A percentile compares a stretch with the other conserved stretches of the same genome.
Evolutionary conservation across 2,888 invertebrate genomes (phyloP).

Genomic region (Ophioninae sp.): DNA sequence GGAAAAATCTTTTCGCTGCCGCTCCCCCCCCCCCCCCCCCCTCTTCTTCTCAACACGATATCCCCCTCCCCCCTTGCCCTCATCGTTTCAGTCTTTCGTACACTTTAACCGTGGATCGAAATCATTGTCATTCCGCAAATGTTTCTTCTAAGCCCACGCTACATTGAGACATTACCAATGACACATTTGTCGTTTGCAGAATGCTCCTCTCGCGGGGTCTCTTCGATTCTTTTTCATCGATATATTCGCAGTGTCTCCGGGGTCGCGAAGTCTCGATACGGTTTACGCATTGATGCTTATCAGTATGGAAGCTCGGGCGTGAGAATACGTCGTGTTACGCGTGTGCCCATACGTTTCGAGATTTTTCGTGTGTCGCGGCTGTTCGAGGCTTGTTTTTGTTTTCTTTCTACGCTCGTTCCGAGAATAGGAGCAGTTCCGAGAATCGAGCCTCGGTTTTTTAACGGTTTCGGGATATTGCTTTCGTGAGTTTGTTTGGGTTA

Average conservation of each 20-base stretch:
- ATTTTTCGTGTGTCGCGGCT: background rate
- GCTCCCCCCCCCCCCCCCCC: slow-evolving; percentile 29
- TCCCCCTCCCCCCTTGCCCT: slow-evolving; percentile 9
- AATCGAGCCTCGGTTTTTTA: no score
- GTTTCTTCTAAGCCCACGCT: slow-evolving; percentile 60
- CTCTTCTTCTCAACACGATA: slow-evolving; percentile 20
- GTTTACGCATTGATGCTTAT: no score
- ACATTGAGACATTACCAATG: slow-evolving; percentile 63
- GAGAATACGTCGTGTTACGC: no score
- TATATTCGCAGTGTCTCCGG: background rate
- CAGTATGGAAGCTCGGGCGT: no score
- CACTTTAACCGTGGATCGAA: slow-evolving; percentile 38
- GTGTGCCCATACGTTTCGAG: background rate
- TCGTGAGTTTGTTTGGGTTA: no score
- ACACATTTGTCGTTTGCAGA: slow-evolving; percentile 58
- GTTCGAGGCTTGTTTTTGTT: no score
- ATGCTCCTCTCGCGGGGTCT: slow-evolving; percentile 24
- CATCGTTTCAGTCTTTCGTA: no score
- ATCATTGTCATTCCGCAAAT: slow-evolving; percentile 62
- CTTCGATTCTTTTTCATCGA: slow-evolving; percentile 1
- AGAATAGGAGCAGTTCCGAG: no score
- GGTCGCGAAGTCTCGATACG: background rate
- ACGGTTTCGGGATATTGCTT: no score
- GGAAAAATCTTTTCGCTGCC: slow-evolving; percentile 50
- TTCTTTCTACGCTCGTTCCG: no score